Conservation (phyloP, 2,797 vertebrate genomes). For the Thunnus albacares region DNA sequence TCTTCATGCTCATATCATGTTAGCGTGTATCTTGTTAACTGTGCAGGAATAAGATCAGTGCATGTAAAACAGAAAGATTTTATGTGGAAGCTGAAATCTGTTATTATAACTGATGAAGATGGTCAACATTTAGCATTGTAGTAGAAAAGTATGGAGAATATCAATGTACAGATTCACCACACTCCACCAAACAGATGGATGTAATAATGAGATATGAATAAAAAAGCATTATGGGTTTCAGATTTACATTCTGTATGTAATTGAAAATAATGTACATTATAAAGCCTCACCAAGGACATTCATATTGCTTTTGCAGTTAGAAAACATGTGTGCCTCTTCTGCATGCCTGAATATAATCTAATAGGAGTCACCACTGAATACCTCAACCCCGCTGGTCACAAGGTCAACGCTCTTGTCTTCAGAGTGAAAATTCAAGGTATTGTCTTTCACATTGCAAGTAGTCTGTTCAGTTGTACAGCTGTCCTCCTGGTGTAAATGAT, state of each 20-base stretch:
- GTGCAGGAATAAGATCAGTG: background rate
- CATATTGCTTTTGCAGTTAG: background rate
- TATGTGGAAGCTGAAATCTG: too few relatives aligned
- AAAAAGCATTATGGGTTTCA: background rate
- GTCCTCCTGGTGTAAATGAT: constrained; percentile 53
- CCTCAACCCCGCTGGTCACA: constrained; percentile 40
- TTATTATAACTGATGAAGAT: background rate
- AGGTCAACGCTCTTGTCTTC: constrained; percentile 65
- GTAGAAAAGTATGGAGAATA: too few relatives aligned
- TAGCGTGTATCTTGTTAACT: background rate
- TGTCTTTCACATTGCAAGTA: constrained; percentile 77
- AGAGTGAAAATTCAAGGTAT: constrained; percentile 73
- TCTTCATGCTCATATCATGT: constrained; percentile 6
- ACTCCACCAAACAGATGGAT: background rate
- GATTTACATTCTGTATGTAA: background rate
- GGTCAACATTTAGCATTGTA: too few relatives aligned
- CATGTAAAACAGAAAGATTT: background rate
- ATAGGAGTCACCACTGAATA: constrained; percentile 21
- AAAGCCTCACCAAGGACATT: background rate
- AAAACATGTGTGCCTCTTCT: constrained; percentile 11
- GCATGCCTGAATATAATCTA: constrained; percentile 32
- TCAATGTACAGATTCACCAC: too few relatives aligned
- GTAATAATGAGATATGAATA: background rate
- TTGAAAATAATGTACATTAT: background rate
- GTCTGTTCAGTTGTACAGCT: constrained; percentile 65